These are phyloP conservation scores for Beris morrisii DNA, from an alignment of 2,888 invertebrate genomes.

Conservation along the genomic window DNA sequence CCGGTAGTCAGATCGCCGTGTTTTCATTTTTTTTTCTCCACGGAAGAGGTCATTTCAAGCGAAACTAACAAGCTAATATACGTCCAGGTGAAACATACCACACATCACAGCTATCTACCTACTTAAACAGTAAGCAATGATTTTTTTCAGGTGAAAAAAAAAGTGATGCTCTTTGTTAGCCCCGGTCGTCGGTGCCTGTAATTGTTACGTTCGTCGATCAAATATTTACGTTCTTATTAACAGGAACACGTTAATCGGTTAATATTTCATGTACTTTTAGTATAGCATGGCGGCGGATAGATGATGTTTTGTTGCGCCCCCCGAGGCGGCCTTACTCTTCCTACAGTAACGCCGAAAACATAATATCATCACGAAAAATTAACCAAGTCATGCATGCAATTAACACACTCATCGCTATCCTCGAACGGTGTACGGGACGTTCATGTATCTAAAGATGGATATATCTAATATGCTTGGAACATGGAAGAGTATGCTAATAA, in stretches of 20 bases:
- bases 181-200: conserved; percentile 26
- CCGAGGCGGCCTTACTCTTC: background rate
- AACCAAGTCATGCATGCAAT: conserved; percentile 22
- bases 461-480: background rate
- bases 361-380: conserved; percentile 5
- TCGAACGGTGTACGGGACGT: background rate
- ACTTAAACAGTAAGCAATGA: conserved; percentile 2
- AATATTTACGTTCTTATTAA: conserved; percentile 37
- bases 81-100: conserved; percentile 21
- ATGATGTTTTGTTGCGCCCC: background rate
- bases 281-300: background rate
- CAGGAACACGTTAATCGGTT: conserved; percentile 33
- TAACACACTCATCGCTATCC: conserved; percentile 6
- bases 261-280: conserved; percentile 19
- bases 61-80: conserved; percentile 27
- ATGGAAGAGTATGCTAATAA: no score
- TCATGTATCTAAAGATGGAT: background rate
- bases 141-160: background rate
- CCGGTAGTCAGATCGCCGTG: no score
- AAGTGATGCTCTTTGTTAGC: conserved; percentile 16
- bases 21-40: no score
- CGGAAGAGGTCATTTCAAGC: conserved; percentile 19
- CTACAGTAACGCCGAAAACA: background rate
- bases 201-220: conserved; percentile 32
- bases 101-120: conserved; percentile 8